Base-by-base conservation (phyloP, 2,113 vertebrate genomes). In the Lophotis ruficrista region DNA sequence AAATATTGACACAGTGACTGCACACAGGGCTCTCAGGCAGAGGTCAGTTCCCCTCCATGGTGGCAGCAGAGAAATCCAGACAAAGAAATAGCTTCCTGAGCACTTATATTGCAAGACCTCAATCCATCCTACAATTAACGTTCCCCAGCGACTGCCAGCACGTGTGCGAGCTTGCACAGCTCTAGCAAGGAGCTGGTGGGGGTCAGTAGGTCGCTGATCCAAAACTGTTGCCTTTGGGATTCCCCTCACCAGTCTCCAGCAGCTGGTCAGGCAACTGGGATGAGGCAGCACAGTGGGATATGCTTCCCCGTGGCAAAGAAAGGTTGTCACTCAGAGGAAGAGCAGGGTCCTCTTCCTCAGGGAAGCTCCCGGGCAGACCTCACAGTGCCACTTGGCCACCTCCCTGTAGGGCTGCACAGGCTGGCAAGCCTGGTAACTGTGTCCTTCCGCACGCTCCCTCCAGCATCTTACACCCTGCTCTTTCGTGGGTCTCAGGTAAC, bases 1-100 rank as follows among this genome's bases (percentile, higher is more conserved):
- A 95, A 95, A 96, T 97, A 96, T 96, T 96, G 94, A 97, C 95
- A 95, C 78, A 87, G 88, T 79, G 70, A 61, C 66, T 90, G 90
- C 92, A 90, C 90, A 83, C 70, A 77, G 90, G 24, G 88, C 94
- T 96, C 82, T 71, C 68, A 69, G 89, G 78, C 94, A 91, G 82
- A 78, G 65, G 62, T 68, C 82, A 27, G 82, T 35, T 47, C 48
- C 57, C 35, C 64, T 83, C 71, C 1, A 6, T 38, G 53, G 57
- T 0, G 0, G 79, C 75, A 58, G 87, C 77, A 69, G 45, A 79
- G 62, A 94, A 83, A 95, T 31, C 43, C 53, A 79, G 57, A 66
- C 85, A 94, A 85, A 93, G 66, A 60, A 90, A 62, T 20, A 41
- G 24, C 10, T 85, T 50, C 65, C 66, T 19, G n/a, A 65, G 57